phyloP scores from a whole-genome alignment of 1,140 invertebrate genomes.

The Platyscapa corneri region DNA sequence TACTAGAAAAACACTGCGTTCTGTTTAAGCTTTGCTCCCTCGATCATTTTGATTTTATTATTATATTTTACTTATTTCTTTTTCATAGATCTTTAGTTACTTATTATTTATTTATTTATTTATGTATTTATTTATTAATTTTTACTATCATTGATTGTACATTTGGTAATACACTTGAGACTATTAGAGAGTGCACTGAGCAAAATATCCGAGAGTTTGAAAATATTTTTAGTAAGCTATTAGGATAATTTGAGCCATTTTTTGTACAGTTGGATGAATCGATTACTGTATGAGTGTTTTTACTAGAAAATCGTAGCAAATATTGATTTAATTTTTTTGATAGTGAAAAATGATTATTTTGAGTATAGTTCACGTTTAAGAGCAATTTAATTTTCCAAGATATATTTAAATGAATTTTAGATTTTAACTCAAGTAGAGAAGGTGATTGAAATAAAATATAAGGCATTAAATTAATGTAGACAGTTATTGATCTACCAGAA shows the following conservation, averaged over 20 bases:
- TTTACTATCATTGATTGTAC: slow-evolving; percentile 10
- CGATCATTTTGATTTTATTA: not conserved
- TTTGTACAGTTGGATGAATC: not conserved
- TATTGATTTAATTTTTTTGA: not conserved
- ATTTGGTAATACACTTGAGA: slow-evolving; percentile 36
- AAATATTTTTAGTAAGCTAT: slow-evolving; percentile 24
- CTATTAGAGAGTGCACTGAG: slow-evolving; percentile 41
- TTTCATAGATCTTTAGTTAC: not conserved
- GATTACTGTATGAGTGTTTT: not conserved
- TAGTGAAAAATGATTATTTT: not conserved
- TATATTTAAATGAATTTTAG: too few relatives aligned
- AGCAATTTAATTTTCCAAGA: too few relatives aligned
- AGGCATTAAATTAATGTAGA: not conserved
- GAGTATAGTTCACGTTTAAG: too few relatives aligned
- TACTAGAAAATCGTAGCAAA: not conserved
- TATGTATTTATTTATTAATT: slow-evolving; percentile 16
- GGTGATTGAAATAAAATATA: too few relatives aligned
- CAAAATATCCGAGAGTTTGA: slow-evolving; percentile 19
- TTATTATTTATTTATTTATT: slow-evolving; percentile 13
- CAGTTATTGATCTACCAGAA: not conserved
- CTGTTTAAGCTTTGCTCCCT: not conserved
- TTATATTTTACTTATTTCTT: not conserved
- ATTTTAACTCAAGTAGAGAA: too few relatives aligned
- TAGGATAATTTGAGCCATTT: not conserved
- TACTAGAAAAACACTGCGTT: not conserved